Base-by-base conservation (phyloP, 2,888 invertebrate species). In the Peribatodes rhomboidaria region DNA sequence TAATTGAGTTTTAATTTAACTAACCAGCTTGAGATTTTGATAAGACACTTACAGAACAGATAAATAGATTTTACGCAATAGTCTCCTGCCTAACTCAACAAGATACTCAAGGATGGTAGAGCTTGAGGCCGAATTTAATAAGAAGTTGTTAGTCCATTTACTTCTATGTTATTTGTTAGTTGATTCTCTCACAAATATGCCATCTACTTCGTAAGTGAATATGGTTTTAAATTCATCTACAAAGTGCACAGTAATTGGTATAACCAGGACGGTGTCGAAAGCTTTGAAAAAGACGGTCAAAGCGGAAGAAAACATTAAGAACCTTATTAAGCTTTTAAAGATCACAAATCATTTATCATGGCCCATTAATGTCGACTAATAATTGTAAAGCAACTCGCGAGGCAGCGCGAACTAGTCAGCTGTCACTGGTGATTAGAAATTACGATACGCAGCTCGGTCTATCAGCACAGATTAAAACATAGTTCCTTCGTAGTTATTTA, bases 361-460 rank as follows among this genome's bases (percentile, higher is more conserved):
- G 54, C 27, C 49, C 50, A 59, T 55, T 41, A 54, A 54, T n/a
- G 63, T 54, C 37, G 35, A 39, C 11, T 61, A 57, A 57, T 56
- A 50, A 44, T 16, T 46, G 20, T 37, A 39, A 41, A 42, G 59
- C 58, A 41, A 69, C 61, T 61, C 33, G 62, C 59, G 65, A 56
- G 55, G 47, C 57, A 52, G 54, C 52, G 35, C 56, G 27, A 64
- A 65, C 64, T 49, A 63, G 54, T 61, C 72, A 74, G 73, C 72
- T 71, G 73, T 69, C 65, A 18, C 52, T 49, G 61, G 60, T 64
- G 67, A 72, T 72, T 66, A 67, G 60, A 64, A 64, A 67, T 65
- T 65, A 70, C 61, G 55, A 62, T 60, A 52, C 22, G 52, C 52
- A 20, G 62, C 44, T 39, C 13, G 57, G 52, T 44, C 37, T 67